A percentile compares a stretch with the other conserved stretches of the same genome.
Conservation (phyloP, 2,888 invertebrate genomes). For the Quadriops clusia region DNA sequence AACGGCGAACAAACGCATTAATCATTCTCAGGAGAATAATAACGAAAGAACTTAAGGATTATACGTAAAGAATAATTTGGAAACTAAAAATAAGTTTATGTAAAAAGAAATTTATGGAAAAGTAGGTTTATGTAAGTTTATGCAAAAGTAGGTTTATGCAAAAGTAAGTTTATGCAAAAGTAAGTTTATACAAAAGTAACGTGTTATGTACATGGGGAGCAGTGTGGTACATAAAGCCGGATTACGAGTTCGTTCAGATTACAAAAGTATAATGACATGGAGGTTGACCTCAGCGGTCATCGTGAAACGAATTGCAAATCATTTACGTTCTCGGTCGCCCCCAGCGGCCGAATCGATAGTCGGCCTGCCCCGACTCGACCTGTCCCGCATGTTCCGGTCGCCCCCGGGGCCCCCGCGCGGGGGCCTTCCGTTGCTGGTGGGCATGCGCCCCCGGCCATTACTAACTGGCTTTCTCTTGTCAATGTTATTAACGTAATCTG, state of each 20-base stretch:
- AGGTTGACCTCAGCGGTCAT: constrained; percentile 21
- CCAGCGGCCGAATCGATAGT: constrained; percentile 29
- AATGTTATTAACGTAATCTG: constrained; percentile 37
- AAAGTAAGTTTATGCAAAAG: too few species aligned
- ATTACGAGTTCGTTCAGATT: constrained; percentile 18
- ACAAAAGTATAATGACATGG: constrained; percentile 24
- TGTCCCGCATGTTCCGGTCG: constrained; percentile 25
- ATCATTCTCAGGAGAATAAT: neutral
- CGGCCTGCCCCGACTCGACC: constrained; percentile 26
- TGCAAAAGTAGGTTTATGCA: too few species aligned
- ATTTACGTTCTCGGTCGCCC: constrained; percentile 32
- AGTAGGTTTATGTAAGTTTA: too few species aligned
- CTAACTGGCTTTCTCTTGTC: constrained; percentile 30
- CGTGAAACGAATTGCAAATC: constrained; percentile 21
- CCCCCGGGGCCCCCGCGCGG: constrained; percentile 30
- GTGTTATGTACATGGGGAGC: constrained; percentile 8
- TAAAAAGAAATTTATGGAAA: neutral
- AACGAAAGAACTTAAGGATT: constrained; percentile 1
- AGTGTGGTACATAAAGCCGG: constrained; percentile 28
- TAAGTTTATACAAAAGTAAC: constrained; percentile 8
- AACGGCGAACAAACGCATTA: neutral
- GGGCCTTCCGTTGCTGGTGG: constrained; percentile 31
- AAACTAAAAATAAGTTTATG: constrained; percentile 4
- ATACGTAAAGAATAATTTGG: neutral
- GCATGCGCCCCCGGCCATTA: constrained; percentile 25